Evolutionary conservation across 2,113 vertebrate genomes (phyloP).

Genomic region (Cryptomyrus ogoouensis): DNA sequence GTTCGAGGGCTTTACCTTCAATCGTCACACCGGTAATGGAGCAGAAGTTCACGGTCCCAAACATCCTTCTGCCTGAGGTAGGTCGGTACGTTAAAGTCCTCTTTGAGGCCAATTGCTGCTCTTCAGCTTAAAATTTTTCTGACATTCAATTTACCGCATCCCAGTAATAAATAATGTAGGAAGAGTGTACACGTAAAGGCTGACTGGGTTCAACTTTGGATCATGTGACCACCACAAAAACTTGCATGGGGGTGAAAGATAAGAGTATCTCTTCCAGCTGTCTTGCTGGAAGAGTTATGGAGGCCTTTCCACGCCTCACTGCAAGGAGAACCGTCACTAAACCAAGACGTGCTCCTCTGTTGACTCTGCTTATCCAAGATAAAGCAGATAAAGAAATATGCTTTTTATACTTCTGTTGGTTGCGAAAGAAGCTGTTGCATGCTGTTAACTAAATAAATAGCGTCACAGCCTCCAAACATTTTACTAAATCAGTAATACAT

Average conservation of each 20-base stretch:
- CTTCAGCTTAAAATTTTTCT: background rate
- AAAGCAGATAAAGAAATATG: background rate
- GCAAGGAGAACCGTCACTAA: background rate
- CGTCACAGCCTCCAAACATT: background rate
- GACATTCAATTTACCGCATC: background rate
- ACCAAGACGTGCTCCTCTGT: background rate
- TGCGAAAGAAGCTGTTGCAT: background rate
- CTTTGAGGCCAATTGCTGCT: background rate
- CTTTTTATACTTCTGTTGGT: background rate
- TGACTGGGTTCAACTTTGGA: background rate
- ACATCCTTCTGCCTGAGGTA: slow-evolving; percentile 31
- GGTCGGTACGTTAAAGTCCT: background rate
- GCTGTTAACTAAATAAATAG: background rate
- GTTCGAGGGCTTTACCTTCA: slow-evolving; percentile 39
- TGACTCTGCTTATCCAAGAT: background rate
- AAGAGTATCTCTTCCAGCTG: slow-evolving; percentile 45
- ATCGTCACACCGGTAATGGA: slow-evolving; percentile 10
- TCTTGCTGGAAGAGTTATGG: background rate
- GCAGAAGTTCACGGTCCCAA: background rate
- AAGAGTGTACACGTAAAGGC: background rate
- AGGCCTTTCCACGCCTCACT: background rate
- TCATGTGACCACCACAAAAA: slow-evolving; percentile 29
- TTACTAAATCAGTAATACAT: background rate
- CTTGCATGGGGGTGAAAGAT: slow-evolving; percentile 50
- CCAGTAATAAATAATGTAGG: background rate